A percentile compares a stretch with the other conserved stretches of the same genome.
Evolutionary conservation across 2,113 vertebrate genomes (phyloP).

Genomic region (Mungos mungo): DNA sequence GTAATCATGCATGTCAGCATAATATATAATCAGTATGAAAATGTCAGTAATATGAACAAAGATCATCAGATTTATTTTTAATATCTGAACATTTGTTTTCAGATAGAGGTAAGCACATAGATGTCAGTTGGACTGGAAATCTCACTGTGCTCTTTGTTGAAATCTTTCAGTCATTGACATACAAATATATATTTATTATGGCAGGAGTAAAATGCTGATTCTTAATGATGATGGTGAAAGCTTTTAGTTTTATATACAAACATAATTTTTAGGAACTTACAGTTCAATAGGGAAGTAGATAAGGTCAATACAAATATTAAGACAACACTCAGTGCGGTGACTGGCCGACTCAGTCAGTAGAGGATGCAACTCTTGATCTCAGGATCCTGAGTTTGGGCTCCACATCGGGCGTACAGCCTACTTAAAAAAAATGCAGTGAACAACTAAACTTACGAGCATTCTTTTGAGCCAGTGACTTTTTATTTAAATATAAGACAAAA

Average conservation of each 20-base stretch:
- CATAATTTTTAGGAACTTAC: neutral
- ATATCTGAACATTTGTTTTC: slow-evolving; percentile 21
- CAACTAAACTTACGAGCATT: neutral
- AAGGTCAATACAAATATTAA: slow-evolving; percentile 17
- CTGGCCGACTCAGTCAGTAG: neutral
- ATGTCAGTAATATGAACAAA: neutral
- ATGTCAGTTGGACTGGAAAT: neutral
- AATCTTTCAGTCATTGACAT: neutral
- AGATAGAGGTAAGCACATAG: neutral
- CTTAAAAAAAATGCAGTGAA: neutral
- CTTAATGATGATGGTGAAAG: neutral
- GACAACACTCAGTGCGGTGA: neutral
- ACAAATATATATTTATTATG: neutral
- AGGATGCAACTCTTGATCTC: neutral
- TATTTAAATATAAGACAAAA: neutral
- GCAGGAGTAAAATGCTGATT: neutral
- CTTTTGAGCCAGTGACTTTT: neutral
- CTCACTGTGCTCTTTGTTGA: neutral
- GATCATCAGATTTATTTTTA: neutral
- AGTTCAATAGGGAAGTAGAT: neutral
- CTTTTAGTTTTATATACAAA: slow-evolving; percentile 9
- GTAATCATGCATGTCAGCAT: neutral
- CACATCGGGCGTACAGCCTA: neutral
- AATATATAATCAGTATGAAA: neutral
- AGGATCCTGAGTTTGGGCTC: neutral